These are phyloP conservation scores for Ciconia stormi DNA, from an alignment of 2,113 vertebrate genomes.

Conservation along the genomic window DNA sequence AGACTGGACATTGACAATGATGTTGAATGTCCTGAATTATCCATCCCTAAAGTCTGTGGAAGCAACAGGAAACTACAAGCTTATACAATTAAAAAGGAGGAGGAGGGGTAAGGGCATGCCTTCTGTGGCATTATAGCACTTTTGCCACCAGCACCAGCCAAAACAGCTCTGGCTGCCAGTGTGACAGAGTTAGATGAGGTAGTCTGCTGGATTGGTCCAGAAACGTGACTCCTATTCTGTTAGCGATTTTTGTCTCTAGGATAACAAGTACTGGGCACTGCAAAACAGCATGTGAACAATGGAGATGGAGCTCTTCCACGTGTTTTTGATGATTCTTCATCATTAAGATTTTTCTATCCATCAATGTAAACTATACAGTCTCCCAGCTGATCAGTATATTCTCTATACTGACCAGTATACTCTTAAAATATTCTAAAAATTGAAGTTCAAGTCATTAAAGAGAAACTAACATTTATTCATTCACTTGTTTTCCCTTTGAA, in stretches of 20 bases:
- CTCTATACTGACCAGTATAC: not conserved
- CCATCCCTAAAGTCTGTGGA: not conserved
- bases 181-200: not conserved
- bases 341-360: not conserved
- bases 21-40: not conserved
- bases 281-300: not conserved
- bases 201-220: not conserved
- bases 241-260: not conserved
- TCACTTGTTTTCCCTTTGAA: not conserved
- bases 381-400: not conserved
- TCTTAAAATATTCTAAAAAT: not conserved
- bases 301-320: accelerated
- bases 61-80: not conserved
- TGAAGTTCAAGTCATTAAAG: not conserved
- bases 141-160: not conserved
- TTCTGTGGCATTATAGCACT: not conserved
- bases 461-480: not conserved
- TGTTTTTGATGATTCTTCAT: not conserved
- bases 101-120: not conserved
- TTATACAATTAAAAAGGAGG: not conserved
- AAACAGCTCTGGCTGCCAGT: not conserved
- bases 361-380: not conserved
- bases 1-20: not conserved
- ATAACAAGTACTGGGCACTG: not conserved
- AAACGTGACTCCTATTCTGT: not conserved